Evolutionary conservation across 2,888 invertebrate species (phyloP).

Genomic region (Chrysina gloriosa): DNA sequence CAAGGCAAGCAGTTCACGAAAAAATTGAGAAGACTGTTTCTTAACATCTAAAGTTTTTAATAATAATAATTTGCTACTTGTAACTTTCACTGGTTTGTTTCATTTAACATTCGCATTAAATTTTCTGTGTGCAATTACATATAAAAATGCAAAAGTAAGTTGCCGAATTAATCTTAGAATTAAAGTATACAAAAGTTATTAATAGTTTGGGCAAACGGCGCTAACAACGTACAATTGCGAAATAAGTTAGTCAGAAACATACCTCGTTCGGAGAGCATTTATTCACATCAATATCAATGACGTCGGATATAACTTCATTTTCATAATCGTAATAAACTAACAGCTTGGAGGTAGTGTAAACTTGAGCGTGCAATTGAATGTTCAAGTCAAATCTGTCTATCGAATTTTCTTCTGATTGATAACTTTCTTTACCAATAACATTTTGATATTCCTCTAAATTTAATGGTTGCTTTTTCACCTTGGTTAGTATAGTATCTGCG

Average conservation of each 20-base stretch:
- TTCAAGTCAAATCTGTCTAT: slow-evolving; percentile 68
- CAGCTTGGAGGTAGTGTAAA: slow-evolving; percentile 63
- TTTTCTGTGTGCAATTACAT: too few relatives aligned
- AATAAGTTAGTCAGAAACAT: slow-evolving; percentile 43
- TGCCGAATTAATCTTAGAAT: too few relatives aligned
- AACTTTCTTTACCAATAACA: slow-evolving; percentile 39
- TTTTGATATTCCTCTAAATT: slow-evolving; percentile 9
- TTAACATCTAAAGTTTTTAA: too few relatives aligned
- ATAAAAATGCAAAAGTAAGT: too few relatives aligned
- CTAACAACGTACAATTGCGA: too few relatives aligned
- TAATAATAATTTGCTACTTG: too few relatives aligned
- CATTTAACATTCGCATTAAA: too few relatives aligned
- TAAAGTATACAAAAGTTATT: too few relatives aligned
- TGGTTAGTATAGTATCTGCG: not conserved
- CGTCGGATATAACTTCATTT: slow-evolving; percentile 2
- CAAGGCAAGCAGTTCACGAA: too few relatives aligned
- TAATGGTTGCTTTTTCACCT: not conserved
- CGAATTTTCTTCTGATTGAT: slow-evolving; percentile 54
- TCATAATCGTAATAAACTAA: slow-evolving; percentile 20
- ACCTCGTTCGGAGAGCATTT: slow-evolving; percentile 4
- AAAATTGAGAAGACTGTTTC: too few relatives aligned
- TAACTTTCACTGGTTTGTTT: too few relatives aligned
- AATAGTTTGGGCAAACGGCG: too few relatives aligned
- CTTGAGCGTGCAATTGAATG: slow-evolving; percentile 78
- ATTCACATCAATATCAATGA: slow-evolving; percentile 6